Conservation (phyloP, 2,797 vertebrate species). For the Microctenopoma stevenorrisi region DNA sequence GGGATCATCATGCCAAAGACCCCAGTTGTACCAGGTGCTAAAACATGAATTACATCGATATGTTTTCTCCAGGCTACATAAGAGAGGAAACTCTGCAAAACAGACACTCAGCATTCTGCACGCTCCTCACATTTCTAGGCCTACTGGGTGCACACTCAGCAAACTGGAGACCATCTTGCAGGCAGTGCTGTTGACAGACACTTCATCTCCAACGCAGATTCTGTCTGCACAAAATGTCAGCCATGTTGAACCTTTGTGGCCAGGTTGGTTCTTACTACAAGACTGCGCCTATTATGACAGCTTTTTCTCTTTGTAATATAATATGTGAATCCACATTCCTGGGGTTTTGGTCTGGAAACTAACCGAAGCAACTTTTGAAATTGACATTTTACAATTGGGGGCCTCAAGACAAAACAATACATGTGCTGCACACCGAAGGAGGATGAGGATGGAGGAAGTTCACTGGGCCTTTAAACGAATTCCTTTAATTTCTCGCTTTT, state of each 20-base stretch:
- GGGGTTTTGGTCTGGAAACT: slow-evolving; percentile 45
- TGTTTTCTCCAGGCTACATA: slow-evolving; percentile 33
- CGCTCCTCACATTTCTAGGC: slow-evolving; percentile 66
- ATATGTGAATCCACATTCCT: slow-evolving; percentile 50
- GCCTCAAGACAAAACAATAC: slow-evolving; percentile 27
- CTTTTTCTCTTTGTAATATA: slow-evolving; percentile 24
- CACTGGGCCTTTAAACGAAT: slow-evolving; percentile 41
- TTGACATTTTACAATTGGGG: slow-evolving; percentile 35
- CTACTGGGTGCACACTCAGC: slow-evolving; percentile 68
- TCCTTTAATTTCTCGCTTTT: slow-evolving; percentile 49
- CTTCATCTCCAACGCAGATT: slow-evolving; percentile 61
- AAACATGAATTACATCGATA: slow-evolving; percentile 58
- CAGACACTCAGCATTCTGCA: slow-evolving; percentile 66
- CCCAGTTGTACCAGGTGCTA: slow-evolving; percentile 34
- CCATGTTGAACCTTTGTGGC: slow-evolving; percentile 42
- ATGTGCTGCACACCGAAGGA: slow-evolving; percentile 32
- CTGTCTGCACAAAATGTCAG: slow-evolving; percentile 46
- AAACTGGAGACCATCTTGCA: slow-evolving; percentile 60
- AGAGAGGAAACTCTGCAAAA: slow-evolving; percentile 38
- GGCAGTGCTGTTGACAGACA: slow-evolving; percentile 56
- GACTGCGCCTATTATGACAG: slow-evolving; percentile 25
- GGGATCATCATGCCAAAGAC: slow-evolving; percentile 17
- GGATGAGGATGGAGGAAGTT: slow-evolving; percentile 33
- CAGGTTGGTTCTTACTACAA: slow-evolving; percentile 27
- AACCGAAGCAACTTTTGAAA: slow-evolving; percentile 51